Percentiles rank a stretch among this genome's conserved stretches.
phyloP scores from a whole-genome alignment of 2,113 vertebrate species.

The Saguinus midas region DNA sequence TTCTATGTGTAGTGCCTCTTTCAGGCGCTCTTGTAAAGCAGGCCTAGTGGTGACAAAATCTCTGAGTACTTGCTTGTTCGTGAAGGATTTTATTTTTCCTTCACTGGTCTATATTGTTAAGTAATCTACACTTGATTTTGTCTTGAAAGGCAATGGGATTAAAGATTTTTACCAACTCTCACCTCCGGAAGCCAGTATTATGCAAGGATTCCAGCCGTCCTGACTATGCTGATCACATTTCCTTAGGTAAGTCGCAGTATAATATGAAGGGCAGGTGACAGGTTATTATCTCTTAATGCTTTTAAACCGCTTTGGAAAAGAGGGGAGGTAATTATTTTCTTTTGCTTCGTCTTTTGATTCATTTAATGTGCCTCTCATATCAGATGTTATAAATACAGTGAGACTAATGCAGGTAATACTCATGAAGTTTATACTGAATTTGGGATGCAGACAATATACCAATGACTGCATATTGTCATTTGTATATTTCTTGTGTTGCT shows the following conservation, averaged over 20 bases:
- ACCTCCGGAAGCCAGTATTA: slow-evolving; percentile 72
- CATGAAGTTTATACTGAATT: background rate
- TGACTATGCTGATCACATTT: rapidly evolving
- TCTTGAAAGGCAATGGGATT: slow-evolving; percentile 77
- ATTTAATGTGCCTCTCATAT: background rate
- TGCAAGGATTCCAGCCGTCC: slow-evolving; percentile 41
- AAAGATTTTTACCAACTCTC: slow-evolving; percentile 79
- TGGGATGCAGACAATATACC: background rate
- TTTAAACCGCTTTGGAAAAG: background rate
- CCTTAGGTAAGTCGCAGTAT: background rate
- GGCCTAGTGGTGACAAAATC: too few relatives aligned
- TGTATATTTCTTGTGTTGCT: too few relatives aligned
- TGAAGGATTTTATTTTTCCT: too few relatives aligned
- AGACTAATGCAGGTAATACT: background rate
- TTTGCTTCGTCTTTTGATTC: background rate
- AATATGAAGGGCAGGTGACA: too few relatives aligned
- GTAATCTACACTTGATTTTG: background rate
- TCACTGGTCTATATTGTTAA: too few relatives aligned
- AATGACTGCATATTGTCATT: background rate
- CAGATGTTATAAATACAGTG: background rate
- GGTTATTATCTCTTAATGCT: background rate
- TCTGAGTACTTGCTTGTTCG: too few relatives aligned
- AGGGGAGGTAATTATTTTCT: background rate
- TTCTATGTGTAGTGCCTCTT: too few relatives aligned
- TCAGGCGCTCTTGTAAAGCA: too few relatives aligned